Base-by-base conservation (phyloP, 2,113 vertebrate species). In the Dasyurus viverrinus region DNA sequence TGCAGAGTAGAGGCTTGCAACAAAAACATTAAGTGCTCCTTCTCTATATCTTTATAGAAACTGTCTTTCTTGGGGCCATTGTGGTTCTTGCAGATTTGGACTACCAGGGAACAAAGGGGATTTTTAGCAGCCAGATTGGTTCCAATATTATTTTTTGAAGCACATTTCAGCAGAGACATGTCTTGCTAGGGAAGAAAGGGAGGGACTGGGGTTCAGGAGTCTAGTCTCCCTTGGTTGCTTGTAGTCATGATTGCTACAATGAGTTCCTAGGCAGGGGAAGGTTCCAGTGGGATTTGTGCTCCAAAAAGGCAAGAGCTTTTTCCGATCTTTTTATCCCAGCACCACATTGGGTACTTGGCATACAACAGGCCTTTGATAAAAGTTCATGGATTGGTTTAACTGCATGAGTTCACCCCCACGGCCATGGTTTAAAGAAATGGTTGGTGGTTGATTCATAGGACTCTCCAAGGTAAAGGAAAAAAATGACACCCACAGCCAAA, bases 61-160 rank as follows among this genome's bases (percentile, higher is more conserved):
- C 36, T 47, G 95, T 93, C 97, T 91, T 95, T 95, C 97, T 95
- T 94, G 96, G 94, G 93, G 53, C 53, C 90, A 91, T 90, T 27
- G 54, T 68, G 91, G 84, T 90, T 96, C 95, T 96, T 91, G 92
- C 93, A 96, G 52, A 53, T 94, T 95, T 94, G 48, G 92, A 92
- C 92, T 95, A 91, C 91, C 92, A 95, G 92, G 93, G 84, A 93
- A 97, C 95, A 97, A 97, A 96, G 89, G 92, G 60, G 93, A 91
- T 97, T 96, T 97, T 96, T 91, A 97, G 95, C 92, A 95, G 95
- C 92, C 94, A 95, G 96, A 95, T 46, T 91, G 94, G 94, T 54
- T 95, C 95, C 48, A 68, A 89, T 1, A 46, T 89, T 98, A 97
- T 98, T 97, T 97, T 97, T 97, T 95, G 93, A 90, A 95, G 55